phyloP scores from a whole-genome alignment of 2,113 vertebrate species.

The Cryptomyrus ogoouensis region DNA sequence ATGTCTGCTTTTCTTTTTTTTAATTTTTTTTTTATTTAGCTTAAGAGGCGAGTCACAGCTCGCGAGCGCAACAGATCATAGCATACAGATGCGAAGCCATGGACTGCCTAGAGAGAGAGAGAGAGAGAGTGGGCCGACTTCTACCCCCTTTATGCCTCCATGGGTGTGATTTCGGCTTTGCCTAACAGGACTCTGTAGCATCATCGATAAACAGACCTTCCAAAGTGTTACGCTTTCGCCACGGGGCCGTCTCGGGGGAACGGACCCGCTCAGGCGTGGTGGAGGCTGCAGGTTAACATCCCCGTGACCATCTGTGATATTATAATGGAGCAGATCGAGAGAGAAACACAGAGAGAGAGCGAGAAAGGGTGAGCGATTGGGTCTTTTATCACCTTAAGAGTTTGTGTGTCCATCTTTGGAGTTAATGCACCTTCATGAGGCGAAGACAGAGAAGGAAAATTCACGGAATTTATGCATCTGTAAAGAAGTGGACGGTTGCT shows the following conservation, averaged over 20 bases:
- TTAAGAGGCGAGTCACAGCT: neutral
- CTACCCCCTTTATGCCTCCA: neutral
- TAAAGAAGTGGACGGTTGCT: neutral
- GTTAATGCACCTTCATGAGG: too few species aligned
- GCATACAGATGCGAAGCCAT: neutral
- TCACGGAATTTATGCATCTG: neutral
- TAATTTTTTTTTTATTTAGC: neutral
- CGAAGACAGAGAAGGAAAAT: too few species aligned
- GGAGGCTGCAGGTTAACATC: neutral
- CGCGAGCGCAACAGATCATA: neutral
- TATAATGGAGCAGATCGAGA: neutral
- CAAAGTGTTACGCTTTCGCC: neutral
- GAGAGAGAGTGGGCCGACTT: neutral
- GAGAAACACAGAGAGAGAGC: neutral
- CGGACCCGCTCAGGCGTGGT: neutral
- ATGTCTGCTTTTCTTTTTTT: neutral
- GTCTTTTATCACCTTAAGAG: neutral
- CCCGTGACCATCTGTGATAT: neutral
- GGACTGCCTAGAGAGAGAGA: neutral
- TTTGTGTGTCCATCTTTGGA: neutral
- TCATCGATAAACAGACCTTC: neutral
- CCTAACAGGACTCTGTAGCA: neutral
- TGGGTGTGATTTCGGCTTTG: slow-evolving; percentile 2
- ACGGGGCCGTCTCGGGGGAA: neutral
- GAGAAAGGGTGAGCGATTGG: neutral